Evolutionary conservation across 2,888 invertebrate species (phyloP).

Genomic region (Baronia brevicornis): DNA sequence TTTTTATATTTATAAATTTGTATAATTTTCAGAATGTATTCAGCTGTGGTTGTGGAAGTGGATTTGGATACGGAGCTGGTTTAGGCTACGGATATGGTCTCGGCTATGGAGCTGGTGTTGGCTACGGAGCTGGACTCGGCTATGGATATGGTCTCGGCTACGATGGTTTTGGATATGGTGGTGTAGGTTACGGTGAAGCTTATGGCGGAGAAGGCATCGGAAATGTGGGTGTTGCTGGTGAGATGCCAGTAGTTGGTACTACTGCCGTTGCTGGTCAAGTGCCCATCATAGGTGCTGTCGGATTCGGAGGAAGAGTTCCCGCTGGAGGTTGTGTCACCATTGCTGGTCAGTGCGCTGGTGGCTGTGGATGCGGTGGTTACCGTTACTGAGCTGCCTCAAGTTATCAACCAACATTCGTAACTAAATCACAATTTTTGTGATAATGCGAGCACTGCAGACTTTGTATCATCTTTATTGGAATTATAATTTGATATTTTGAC

Average conservation of each 20-base stretch:
- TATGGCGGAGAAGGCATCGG: conserved; percentile 20
- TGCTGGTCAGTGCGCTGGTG: conserved; percentile 36
- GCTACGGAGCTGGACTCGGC: conserved; percentile 13
- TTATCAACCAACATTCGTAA: no score
- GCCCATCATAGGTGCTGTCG: conserved; percentile 37
- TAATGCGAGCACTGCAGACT: no score
- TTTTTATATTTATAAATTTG: no score
- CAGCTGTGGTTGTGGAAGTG: conserved; percentile 11
- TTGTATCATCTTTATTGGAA: no score
- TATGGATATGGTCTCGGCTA: conserved; percentile 18
- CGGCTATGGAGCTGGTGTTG: conserved; percentile 20
- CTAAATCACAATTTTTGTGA: no score
- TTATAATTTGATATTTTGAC: no score
- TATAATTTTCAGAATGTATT: conserved; percentile 17
- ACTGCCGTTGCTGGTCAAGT: conserved; percentile 33
- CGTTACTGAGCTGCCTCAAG: not conserved
- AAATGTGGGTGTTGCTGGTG: conserved; percentile 17
- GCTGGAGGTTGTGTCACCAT: conserved; percentile 39
- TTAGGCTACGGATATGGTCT: conserved; percentile 9
- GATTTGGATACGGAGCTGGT: conserved; percentile 6
- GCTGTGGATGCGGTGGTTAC: conserved; percentile 19
- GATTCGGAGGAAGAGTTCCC: conserved; percentile 34
- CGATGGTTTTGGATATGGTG: conserved; percentile 13
- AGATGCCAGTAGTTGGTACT: conserved; percentile 18
- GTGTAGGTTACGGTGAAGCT: conserved; percentile 16